Base-by-base conservation (phyloP, 2,888 invertebrate species). In the Biston stratarius region DNA sequence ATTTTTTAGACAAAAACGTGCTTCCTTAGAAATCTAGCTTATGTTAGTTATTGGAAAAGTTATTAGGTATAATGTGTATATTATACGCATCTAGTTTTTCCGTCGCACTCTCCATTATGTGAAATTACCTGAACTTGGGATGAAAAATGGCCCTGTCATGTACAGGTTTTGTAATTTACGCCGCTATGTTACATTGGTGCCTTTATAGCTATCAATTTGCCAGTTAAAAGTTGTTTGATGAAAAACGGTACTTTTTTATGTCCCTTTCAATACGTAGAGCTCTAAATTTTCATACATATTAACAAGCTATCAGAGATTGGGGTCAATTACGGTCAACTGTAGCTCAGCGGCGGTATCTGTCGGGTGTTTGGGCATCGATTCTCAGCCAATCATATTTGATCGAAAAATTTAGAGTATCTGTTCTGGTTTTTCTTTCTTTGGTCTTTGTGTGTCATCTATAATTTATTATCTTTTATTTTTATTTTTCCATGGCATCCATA, bases 131-230 rank as follows among this genome's bases (percentile, higher is more conserved):
- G 60, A 65, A 55, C 49, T 65, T 60, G 56, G 15, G 44, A 48
- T 61, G 56, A 65, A 55, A 65, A 65, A 65, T 65, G 56, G 60
- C 42, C 42, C 60, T 55, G 65, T 56, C 65, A 57, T 34, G 38
- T 45, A 47, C 57, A 61, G 61, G 57, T 47, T 57, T 65, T 45
- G 61, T 52, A 66, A 66, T 66, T 66, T 66, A 57, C 49, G n/a
- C 53, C 36, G 56, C 33, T 51, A 57, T 57, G 65, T 57, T 49
- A 65, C 55, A 60, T 60, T 24, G 60, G 59, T 55, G 34, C 48
- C 36, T 64, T 65, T 57, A 66, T 57, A 51, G 66, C 66, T 61
- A 66, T 66, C 66, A 61, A 66, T 66, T 66, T 65, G 49, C 65
- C 60, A 65, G 65, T 65, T 65, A 61, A 64, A 65, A 66, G 61